Evolutionary conservation across 2,113 vertebrate genomes (phyloP).

Genomic region (Crotalus tigris): DNA sequence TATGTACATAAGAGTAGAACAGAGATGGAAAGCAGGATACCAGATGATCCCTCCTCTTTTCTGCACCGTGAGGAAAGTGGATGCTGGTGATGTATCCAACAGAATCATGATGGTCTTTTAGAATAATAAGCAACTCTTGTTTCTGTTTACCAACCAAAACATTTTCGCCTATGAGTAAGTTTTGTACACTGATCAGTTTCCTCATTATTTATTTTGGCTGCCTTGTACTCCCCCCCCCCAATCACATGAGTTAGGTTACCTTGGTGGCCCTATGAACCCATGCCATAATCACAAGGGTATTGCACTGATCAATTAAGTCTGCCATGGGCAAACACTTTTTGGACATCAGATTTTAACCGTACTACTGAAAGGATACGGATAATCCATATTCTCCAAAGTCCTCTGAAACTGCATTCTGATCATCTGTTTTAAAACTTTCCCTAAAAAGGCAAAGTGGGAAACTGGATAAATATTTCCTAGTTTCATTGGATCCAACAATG

Average conservation of each 20-base stretch:
- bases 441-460: background rate
- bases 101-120: background rate
- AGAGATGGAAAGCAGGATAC: background rate
- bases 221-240: background rate
- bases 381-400: background rate
- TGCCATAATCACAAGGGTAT: background rate
- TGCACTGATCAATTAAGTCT: background rate
- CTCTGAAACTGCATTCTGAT: background rate
- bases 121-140: background rate
- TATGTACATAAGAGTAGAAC: background rate
- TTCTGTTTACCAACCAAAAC: background rate
- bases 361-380: background rate
- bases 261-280: background rate
- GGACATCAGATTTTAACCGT: background rate
- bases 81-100: background rate
- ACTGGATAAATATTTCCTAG: background rate
- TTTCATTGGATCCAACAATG: background rate
- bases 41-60: background rate
- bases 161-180: background rate
- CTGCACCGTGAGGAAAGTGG: background rate
- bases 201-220: background rate
- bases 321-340: background rate
- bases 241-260: background rate
- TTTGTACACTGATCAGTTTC: background rate
- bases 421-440: background rate